These are phyloP conservation scores for Listrodromus nycthemerus DNA, from an alignment of 2,888 invertebrate genomes.

Conservation along the genomic window DNA sequence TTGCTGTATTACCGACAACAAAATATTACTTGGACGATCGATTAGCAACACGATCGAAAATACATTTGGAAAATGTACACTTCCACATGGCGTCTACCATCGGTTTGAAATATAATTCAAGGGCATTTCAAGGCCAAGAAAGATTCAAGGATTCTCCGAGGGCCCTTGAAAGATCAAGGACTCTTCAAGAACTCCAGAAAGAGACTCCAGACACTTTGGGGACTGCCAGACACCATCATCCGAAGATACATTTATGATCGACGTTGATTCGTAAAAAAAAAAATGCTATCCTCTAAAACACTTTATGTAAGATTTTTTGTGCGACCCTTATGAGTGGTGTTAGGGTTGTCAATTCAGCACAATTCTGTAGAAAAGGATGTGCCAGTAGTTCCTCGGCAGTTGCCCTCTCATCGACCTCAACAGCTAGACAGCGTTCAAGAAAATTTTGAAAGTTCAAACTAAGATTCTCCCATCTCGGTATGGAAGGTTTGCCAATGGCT, in stretches of 20 bases:
- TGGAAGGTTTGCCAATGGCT: slow-evolving; percentile 96
- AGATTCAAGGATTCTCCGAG: no score
- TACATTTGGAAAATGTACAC: no score
- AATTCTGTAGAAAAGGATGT: slow-evolving; percentile 92
- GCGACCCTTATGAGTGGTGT: slow-evolving; percentile 97
- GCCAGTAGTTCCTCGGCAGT: slow-evolving; percentile 91
- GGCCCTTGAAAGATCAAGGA: no score
- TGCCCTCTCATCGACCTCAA: slow-evolving; percentile 92
- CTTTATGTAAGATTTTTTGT: slow-evolving; percentile 92
- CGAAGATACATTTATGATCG: neutral
- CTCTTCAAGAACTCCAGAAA: no score
- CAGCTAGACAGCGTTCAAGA: slow-evolving; percentile 94
- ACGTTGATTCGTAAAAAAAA: neutral
- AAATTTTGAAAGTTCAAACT: slow-evolving; percentile 92
- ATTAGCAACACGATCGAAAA: no score
- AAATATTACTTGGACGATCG: no score
- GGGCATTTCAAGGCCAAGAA: no score
- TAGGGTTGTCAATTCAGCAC: slow-evolving; percentile 92
- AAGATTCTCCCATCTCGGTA: slow-evolving; percentile 92
- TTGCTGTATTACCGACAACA: no score
- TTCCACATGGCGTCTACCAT: no score
- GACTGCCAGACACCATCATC: neutral
- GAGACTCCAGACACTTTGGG: no score
- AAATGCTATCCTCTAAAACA: slow-evolving; percentile 59
- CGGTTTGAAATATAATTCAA: no score